Conservation (phyloP, 2,888 invertebrate species). For the Malthinus seriepunctatus region DNA sequence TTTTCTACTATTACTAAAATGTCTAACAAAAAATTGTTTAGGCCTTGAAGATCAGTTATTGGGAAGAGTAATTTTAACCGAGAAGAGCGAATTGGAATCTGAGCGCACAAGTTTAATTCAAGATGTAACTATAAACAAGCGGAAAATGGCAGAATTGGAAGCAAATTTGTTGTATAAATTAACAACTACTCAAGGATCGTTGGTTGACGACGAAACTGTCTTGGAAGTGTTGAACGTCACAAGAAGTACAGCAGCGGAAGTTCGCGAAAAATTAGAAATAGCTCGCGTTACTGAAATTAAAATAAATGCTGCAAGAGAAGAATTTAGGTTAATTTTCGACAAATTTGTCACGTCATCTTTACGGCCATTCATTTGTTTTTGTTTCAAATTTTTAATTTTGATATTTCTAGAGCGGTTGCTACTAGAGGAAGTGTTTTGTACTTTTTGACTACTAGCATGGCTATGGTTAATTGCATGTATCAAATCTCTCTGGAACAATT, state of each 20-base stretch:
- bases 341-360: too few relatives aligned
- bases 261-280: slow-evolving; percentile 76
- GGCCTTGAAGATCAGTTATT: slow-evolving; percentile 85
- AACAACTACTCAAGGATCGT: slow-evolving; percentile 82
- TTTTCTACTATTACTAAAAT: not conserved
- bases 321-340: slow-evolving; percentile 58
- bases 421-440: slow-evolving; percentile 85
- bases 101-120: slow-evolving; percentile 79
- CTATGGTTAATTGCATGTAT: slow-evolving; percentile 87
- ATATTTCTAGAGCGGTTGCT: slow-evolving; percentile 70
- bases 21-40: slow-evolving; percentile 34
- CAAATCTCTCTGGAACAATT: slow-evolving; percentile 88
- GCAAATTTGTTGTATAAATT: slow-evolving; percentile 82
- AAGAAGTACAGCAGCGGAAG: slow-evolving; percentile 80
- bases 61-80: slow-evolving; percentile 81
- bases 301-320: slow-evolving; percentile 83
- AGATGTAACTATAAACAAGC: slow-evolving; percentile 80
- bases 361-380: too few relatives aligned
- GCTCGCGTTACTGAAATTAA: slow-evolving; percentile 82
- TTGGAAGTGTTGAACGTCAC: slow-evolving; percentile 81
- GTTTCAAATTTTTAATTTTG: too few relatives aligned
- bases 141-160: slow-evolving; percentile 85
- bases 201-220: slow-evolving; percentile 84
- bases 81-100: slow-evolving; percentile 81
- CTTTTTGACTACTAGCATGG: slow-evolving; percentile 86